Conservation (phyloP, 2,113 vertebrate species). For the Cricetomys ansorgei region DNA sequence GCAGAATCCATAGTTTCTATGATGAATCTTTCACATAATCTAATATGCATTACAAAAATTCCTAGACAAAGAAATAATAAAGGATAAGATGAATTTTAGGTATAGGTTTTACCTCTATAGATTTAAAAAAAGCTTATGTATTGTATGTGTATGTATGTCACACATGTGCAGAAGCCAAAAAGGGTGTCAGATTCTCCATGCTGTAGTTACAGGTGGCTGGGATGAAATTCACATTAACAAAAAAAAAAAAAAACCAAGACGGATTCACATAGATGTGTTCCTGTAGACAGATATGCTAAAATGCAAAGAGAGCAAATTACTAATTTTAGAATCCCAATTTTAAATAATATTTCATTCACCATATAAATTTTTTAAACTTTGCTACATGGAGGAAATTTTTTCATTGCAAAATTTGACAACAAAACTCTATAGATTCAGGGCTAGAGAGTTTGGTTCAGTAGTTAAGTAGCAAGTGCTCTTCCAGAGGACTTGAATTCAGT, state of each 20-base stretch:
- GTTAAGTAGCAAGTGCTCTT: not conserved
- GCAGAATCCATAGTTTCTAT: not conserved
- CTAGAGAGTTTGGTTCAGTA: not conserved
- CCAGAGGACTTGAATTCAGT: not conserved
- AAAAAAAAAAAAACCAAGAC: not conserved
- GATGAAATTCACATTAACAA: not conserved
- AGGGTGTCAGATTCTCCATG: too few relatives aligned
- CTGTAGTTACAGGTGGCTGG: too few relatives aligned
- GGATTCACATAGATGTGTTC: not conserved
- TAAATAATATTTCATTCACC: not conserved
- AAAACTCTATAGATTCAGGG: not conserved
- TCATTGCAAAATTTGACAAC: not conserved
- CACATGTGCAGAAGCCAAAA: too few relatives aligned
- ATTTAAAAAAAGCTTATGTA: not conserved
- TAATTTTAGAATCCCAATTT: not conserved
- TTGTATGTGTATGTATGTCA: too few relatives aligned
- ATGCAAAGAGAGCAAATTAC: not conserved
- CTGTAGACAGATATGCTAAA: not conserved
- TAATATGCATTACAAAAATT: not conserved
- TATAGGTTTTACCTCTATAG: too few relatives aligned
- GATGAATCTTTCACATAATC: not conserved
- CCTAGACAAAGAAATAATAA: not conserved
- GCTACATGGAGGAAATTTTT: not conserved
- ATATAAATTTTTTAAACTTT: slow-evolving; percentile 6
- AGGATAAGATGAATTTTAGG: too few relatives aligned